Conservation (phyloP, 2,888 invertebrate genomes). For the Ormyrus pomaceus region DNA sequence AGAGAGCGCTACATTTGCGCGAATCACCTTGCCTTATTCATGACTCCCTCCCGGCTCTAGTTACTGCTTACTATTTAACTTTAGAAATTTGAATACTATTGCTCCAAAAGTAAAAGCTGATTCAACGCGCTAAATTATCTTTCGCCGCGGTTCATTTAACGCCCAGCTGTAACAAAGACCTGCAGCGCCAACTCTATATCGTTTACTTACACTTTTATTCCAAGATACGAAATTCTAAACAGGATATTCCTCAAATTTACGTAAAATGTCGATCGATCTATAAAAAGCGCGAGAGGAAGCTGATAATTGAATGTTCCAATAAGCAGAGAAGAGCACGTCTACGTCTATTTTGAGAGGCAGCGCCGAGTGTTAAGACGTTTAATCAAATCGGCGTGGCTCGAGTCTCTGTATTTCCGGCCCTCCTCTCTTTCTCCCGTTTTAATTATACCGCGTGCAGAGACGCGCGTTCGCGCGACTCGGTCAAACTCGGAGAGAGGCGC, state of each 20-base stretch:
- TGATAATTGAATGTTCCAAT: conserved; percentile 21
- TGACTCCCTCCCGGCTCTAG: not conserved
- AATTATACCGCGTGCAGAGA: conserved; percentile 63
- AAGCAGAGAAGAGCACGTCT: not conserved
- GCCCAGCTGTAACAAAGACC: no score
- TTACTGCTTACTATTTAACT: not conserved
- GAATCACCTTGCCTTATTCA: no score
- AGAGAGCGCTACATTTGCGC: no score
- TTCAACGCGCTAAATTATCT: not conserved
- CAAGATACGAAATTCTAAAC: no score
- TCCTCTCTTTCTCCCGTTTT: conserved; percentile 60
- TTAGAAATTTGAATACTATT: no score
- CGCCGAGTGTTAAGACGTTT: conserved; percentile 61
- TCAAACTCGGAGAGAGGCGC: conserved; percentile 60
- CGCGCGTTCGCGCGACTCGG: conserved; percentile 31
- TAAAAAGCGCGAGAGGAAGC: not conserved
- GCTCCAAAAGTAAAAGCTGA: not conserved
- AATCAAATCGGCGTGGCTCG: conserved; percentile 65
- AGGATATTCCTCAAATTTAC: no score
- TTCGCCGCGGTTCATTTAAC: no score
- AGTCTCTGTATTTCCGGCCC: conserved; percentile 41
- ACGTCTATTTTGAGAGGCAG: conserved; percentile 17
- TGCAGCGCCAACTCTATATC: no score
- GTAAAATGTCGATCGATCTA: no score
- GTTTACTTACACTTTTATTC: no score